Evolutionary conservation across 1,140 invertebrate species (phyloP).

Genomic region (Pristionchus pacificus): DNA sequence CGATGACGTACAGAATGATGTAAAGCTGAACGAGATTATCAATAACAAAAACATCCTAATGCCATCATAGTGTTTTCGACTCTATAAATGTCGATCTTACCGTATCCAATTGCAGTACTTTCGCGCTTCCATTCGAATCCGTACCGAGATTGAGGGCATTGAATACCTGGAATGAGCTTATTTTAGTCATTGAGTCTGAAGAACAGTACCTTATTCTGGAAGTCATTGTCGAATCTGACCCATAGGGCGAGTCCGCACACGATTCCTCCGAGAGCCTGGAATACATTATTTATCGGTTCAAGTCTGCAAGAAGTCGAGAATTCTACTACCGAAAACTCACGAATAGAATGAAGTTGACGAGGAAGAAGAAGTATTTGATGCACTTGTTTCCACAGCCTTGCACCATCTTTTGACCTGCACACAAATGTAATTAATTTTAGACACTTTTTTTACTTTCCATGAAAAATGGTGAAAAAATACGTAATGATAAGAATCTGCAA

Average conservation of each 20-base stretch:
- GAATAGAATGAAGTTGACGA: slow-evolving; percentile 27
- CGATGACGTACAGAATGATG: slow-evolving; percentile 15
- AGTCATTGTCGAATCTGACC: slow-evolving; percentile 15
- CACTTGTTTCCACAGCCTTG: slow-evolving; percentile 30
- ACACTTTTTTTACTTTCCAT: no score
- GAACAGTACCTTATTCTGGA: not conserved
- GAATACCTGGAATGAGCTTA: no score
- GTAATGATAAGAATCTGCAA: no score
- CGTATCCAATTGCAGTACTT: not conserved
- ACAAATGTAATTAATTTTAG: no score
- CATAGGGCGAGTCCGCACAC: slow-evolving; percentile 25
- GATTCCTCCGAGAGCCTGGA: slow-evolving; percentile 18
- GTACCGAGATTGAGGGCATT: no score
- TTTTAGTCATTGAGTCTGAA: not conserved
- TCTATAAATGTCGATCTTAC: not conserved
- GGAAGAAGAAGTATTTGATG: slow-evolving; percentile 31
- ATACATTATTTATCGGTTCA: not conserved
- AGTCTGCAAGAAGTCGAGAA: not conserved
- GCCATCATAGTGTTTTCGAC: not conserved
- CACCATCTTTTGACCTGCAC: slow-evolving; percentile 24
- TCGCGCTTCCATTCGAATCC: no score
- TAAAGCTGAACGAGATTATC: slow-evolving; percentile 12
- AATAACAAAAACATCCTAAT: not conserved
- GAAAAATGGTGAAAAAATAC: no score
- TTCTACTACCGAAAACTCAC: slow-evolving; percentile 14